These are phyloP conservation scores for Hirudinaria manillensis DNA, from an alignment of 2,888 invertebrate species.

Conservation along the genomic window DNA sequence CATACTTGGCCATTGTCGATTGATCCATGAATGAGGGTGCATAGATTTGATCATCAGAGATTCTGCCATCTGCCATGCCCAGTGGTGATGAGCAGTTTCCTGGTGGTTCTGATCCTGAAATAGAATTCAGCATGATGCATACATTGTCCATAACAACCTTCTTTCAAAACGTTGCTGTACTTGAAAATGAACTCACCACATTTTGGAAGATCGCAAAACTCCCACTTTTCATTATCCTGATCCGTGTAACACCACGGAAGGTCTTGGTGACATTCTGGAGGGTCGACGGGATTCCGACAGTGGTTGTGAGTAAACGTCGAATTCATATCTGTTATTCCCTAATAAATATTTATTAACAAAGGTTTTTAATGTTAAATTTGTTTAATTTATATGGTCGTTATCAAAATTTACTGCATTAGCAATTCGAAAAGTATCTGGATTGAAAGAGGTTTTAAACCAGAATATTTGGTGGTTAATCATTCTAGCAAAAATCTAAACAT, in stretches of 20 bases:
- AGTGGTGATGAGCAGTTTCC: slow-evolving; percentile 18
- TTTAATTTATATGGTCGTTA: too few species aligned
- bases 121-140: neutral
- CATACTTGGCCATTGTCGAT: neutral
- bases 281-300: slow-evolving; percentile 20
- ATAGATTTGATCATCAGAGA: slow-evolving; percentile 25
- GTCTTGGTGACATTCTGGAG: slow-evolving; percentile 11
- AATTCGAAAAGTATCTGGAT: too few species aligned
- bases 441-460: too few species aligned
- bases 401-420: too few species aligned
- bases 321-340: slow-evolving; percentile 14
- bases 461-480: too few species aligned
- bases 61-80: slow-evolving; percentile 25
- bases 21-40: neutral
- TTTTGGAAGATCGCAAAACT: slow-evolving; percentile 13
- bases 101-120: neutral
- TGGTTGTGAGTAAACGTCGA: slow-evolving; percentile 13
- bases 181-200: neutral
- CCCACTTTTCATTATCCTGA: neutral
- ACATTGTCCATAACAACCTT: neutral
- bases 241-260: neutral
- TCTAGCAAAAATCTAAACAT: too few species aligned
- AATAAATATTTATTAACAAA: too few species aligned
- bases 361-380: too few species aligned
- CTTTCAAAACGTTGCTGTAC: neutral